Evolutionary conservation across 2,888 invertebrate species (phyloP), one percentile per base, ranked within the genome.

Genomic region (Panopea generosa): DNA sequence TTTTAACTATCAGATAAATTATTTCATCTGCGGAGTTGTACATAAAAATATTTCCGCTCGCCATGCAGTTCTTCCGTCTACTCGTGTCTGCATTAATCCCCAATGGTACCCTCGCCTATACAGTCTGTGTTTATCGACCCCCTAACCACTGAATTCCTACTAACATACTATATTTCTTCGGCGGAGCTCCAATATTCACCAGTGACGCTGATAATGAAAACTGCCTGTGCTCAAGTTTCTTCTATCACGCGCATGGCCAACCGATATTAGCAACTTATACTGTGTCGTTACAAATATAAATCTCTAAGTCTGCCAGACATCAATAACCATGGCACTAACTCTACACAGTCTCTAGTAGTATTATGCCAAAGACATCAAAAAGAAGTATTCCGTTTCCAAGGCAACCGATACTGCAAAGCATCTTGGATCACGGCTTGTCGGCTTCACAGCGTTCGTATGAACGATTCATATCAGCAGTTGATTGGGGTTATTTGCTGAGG

Each of bases 341-440:
- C 27, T 43, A 62, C 63, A 63, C 62, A 43, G 56, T 40, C 61
- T 27, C 60, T 20, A 47, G 67, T 20, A 47, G 67, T 65, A 62
- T 63, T 60, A 79, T 79, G 79, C 79, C 79, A 79, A 71, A 75
- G 75, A 79, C 75, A 71, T 79, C 75, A 79, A 79, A 77, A 77
- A 68, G 79, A 79, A 72, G 71, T 63, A 79, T 79, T 75, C 47
- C 40, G 71, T 75, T 72, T 53, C 75, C 75, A 79, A 75, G 57
- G 65, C 49, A 65, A 79, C 79, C 63, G 62, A 53, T 62, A 68
- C 62, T 59, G 50, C 26, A 60, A 70, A 65, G 49, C 40, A 56
- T 57, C 62, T 18, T 49, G 62, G 63, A 59, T 65, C 55, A 26
- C 53, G 55, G 65, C 53, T 65, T 43, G 27, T 22, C n/a, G 20